Conservation (phyloP, 2,797 vertebrate species). For the Nasua narica region DNA sequence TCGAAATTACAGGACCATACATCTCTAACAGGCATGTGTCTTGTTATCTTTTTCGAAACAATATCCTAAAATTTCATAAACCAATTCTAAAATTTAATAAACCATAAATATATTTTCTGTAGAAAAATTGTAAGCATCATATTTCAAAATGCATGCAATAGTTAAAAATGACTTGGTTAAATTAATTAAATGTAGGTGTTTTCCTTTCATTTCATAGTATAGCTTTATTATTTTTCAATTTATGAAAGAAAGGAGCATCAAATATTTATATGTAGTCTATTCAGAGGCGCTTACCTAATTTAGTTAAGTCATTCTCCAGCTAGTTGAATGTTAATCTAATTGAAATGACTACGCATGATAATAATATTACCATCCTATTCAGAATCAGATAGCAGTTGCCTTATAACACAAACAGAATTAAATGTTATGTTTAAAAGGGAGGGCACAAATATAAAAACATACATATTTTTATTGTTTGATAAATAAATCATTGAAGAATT, state of each 20-base stretch:
- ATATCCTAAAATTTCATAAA: background rate
- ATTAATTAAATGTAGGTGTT: background rate
- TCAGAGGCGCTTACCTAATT: background rate
- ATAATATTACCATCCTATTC: background rate
- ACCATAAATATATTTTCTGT: background rate
- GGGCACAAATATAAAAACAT: background rate
- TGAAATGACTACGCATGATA: background rate
- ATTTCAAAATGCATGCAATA: background rate
- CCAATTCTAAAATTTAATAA: background rate
- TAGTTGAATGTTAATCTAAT: background rate
- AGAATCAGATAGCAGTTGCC: background rate
- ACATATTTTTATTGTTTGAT: background rate
- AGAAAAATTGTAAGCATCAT: background rate
- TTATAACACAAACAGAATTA: background rate
- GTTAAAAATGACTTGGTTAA: background rate
- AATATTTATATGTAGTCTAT: background rate
- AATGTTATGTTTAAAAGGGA: background rate
- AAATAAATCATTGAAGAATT: background rate
- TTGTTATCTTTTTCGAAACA: background rate
- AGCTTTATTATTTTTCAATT: background rate
- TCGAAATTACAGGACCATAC: background rate
- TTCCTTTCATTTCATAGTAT: background rate
- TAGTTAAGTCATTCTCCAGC: background rate
- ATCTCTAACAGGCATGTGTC: background rate
- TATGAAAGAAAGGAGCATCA: background rate